Conservation (phyloP, 2,113 vertebrate genomes). For the Noctilio leporinus region DNA sequence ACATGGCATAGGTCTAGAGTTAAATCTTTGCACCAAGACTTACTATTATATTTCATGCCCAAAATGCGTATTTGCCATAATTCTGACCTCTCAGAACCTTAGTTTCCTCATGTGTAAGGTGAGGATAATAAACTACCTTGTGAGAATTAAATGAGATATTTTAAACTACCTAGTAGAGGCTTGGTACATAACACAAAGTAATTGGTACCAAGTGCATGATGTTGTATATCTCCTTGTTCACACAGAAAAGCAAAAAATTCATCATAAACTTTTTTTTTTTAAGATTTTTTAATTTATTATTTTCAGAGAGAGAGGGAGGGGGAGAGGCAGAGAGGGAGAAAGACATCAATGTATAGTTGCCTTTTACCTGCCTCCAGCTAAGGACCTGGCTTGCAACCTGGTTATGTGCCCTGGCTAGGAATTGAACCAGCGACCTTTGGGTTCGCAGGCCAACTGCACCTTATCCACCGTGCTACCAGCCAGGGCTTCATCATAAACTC, state of each 20-base stretch:
- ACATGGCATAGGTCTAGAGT: neutral
- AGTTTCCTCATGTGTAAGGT: neutral
- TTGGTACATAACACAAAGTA: neutral
- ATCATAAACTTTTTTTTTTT: no score
- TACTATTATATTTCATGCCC: neutral
- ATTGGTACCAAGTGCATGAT: neutral
- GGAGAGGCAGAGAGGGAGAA: no score
- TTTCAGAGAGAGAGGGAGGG: no score
- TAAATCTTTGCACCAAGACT: neutral
- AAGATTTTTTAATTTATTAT: no score
- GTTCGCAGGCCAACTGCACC: no score
- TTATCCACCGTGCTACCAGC: no score
- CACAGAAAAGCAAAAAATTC: slow-evolving; percentile 14
- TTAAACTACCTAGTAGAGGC: neutral
- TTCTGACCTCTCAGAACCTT: neutral
- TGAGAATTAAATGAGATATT: slow-evolving; percentile 39
- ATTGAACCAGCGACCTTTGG: no score
- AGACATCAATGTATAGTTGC: no score
- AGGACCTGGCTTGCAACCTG: no score
- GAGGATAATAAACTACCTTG: neutral
- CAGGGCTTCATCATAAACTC: neutral
- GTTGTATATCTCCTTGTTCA: neutral
- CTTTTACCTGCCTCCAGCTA: no score
- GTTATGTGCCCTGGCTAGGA: no score
- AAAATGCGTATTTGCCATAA: neutral